Base-by-base conservation (phyloP, 1,140 invertebrate species). In the Leptinotarsa texana region DNA sequence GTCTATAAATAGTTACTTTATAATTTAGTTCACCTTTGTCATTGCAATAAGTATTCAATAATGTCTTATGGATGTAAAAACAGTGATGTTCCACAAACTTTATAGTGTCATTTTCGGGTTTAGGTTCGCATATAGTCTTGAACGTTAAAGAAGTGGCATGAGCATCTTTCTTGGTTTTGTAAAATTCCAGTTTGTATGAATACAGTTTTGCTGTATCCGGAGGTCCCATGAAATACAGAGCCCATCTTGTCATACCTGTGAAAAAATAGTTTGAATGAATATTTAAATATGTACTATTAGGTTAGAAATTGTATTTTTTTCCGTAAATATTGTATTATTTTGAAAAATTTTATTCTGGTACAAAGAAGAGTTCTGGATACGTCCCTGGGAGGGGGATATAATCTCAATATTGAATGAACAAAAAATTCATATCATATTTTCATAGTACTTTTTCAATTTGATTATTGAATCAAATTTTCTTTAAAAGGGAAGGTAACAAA, bases 41-140 rank as follows among this genome's bases (percentile, higher is more conserved):
- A 11, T 15, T 42, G 42, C 66, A 68, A 17, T 68, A 68, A 4
- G 48, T 13, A 18, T 68, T 42, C 24, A 68, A 47, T 68, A 42
- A 18, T 48, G 11, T 17, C 42, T 42, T 68, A 47, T 68, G 66
- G 4, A 68, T 68, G 42, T 68, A 68, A 68, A 68, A 68, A 18
- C 66, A 68, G 8, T 47, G 27, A 17, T 68, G 66, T 5, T 68
- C 33, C 17, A n/a, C 66, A 18, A 68, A 68, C 42, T 68, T 68
- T 2, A 22, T 13, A 24, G 13, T 65, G 3, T 65, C 66, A 11
- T 68, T 42, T 42, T 68, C 66, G 5, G 42, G 66, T 68, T 68
- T 68, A n/a, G 15, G 11, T 2, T 68, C 66, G 18, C 66, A 68
- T 4, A 47, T 4, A 18, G 66, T 17, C 17, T 42, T 68, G 33